Evolutionary conservation across 2,888 invertebrate species (phyloP), one percentile per base, ranked within the genome.

Genomic region (Cylloceria caligata): DNA sequence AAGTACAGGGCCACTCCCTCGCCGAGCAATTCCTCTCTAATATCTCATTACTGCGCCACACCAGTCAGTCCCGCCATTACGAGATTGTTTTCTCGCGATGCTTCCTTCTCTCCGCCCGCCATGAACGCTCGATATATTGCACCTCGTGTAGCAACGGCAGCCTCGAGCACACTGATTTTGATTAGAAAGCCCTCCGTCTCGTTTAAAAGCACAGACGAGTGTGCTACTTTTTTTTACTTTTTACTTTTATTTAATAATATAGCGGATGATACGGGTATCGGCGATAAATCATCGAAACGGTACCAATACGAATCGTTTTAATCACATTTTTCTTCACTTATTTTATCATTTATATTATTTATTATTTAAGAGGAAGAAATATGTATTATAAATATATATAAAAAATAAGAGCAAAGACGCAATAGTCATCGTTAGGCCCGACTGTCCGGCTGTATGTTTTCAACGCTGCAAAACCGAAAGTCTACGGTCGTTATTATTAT

Each of bases 31-130:
- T 81, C 65, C 78, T 78, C 89, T 92, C 92, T 92, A 92, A 92
- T 92, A 92, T 92, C 92, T 92, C 92, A 92, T 92, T 92, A 92
- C 91, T 88, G 89, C 85, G 89, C 86, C 87, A 89, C 88, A 91
- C 91, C 90, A 91, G 90, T 90, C 92, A 89, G 89, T 88, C 87
- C 89, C 91, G 89, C 92, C 91, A 92, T 92, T 92, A 92, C 91
- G 91, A 91, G 91, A 92, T 92, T 92, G 92, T 92, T 92, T 90
- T 90, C 92, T 89, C 86, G 85, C 87, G 80, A 86, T 88, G 88
- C 81, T 81, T 64, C 64, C 52, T 69, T 16, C 55, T 30, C 55
- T 16, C 13, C 16, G 27, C 55, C 30, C 57, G 62, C 86, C 89
- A 87, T 89, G 88, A 78, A 64, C 84, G 84, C 88, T 88, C 88